Base-by-base conservation (phyloP, 2,797 vertebrate species). In the Chelon labrosus region DNA sequence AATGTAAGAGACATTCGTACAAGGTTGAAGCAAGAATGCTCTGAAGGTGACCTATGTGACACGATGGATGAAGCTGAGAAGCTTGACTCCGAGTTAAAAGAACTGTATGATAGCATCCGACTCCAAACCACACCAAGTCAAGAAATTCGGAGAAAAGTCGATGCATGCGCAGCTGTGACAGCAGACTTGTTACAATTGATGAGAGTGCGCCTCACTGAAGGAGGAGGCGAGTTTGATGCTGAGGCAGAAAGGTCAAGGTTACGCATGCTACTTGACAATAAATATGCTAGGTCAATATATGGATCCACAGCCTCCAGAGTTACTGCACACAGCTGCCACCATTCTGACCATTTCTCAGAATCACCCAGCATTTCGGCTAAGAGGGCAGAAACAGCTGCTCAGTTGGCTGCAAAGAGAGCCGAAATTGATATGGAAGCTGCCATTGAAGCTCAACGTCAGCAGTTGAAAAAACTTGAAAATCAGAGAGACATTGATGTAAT, bases 351-450 rank as follows among this genome's bases (percentile, higher is more conserved):
- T 11, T 7, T 9, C 25, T 71, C 44, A 17, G 68, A 71, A 10
- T 10, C 68, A 62, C 31, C 58, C 0, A 63, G 59, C 8, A 56
- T 71, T 0, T 12, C 69, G 20, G 35, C 10, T n/a, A 69, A 37
- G 25, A 70, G 37, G 10, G 46, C 59, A 58, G 65, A 70, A 4
- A 57, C 22, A 3, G 66, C 59, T 19, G 66, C 59, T 3, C 46
- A 52, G 7, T 2, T 70, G 2, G 60, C 73, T 16, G 73, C 60
- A 59, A 76, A 70, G 49, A 59, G 59, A 46, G 53, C 53, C 31
- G 66, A 76, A 59, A 39, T 57, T 4, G 3, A 64, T 0, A 64
- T 57, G 59, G 53, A 76, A 25, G 47, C 19, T 9, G 17, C 13
- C 0, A 73, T 60, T 54, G 47, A 65, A 2, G 46, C 55, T 2